phyloP scores from a whole-genome alignment of 2,113 vertebrate species.

The Entosphenus tridentatus region DNA sequence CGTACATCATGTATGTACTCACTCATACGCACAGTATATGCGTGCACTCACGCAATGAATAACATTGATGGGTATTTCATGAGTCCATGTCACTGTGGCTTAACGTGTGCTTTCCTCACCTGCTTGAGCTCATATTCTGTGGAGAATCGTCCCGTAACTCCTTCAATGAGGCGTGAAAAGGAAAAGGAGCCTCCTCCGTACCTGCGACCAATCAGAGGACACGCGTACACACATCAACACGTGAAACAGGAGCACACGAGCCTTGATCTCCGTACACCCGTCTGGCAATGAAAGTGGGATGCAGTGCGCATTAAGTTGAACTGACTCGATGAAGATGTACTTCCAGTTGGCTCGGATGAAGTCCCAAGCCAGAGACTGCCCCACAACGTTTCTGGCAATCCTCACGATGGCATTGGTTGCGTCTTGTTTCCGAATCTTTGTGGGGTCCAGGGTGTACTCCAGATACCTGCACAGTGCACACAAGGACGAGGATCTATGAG shows the following conservation, averaged over 20 bases:
- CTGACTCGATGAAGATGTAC: neutral
- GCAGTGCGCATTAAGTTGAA: neutral
- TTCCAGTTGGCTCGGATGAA: neutral
- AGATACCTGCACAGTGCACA: neutral
- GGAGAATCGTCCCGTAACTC: constrained; percentile 32
- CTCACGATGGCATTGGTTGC: neutral
- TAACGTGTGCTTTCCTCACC: constrained; percentile 23
- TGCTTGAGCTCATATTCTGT: constrained; percentile 36
- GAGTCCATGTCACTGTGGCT: too few species aligned
- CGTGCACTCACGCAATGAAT: too few species aligned
- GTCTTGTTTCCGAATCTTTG: neutral
- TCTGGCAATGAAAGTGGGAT: neutral
- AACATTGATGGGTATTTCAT: too few species aligned
- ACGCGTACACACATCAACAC: neutral
- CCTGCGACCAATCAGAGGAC: constrained; percentile 18
- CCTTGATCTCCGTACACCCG: neutral
- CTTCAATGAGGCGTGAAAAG: constrained; percentile 33
- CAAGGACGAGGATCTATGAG: neutral
- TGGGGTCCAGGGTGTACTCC: neutral
- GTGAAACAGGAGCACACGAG: neutral
- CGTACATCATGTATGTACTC: too few species aligned
- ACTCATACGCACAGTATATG: too few species aligned
- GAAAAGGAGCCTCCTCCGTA: constrained; percentile 63
- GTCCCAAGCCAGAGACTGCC: constrained; percentile 2
- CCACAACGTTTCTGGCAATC: constrained; percentile 4